These are phyloP conservation scores for Cantharis nigra DNA, from an alignment of 2,888 invertebrate genomes.

Conservation along the genomic window DNA sequence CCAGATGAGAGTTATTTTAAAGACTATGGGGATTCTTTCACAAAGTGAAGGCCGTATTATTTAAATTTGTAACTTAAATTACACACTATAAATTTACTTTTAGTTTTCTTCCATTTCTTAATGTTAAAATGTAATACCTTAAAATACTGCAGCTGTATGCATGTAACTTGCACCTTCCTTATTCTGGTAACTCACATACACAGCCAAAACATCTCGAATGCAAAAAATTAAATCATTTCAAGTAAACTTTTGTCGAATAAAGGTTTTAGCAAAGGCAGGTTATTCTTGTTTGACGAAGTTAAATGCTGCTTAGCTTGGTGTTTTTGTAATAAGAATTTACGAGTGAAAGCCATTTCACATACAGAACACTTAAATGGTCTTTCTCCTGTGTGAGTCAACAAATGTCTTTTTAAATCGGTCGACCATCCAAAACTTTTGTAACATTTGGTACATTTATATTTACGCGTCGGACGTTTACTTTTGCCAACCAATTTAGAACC, in stretches of 20 bases:
- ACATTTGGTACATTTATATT: conserved; percentile 51
- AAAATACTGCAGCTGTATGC: background rate
- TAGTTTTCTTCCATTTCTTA: background rate
- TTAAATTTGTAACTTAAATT: too few relatives aligned
- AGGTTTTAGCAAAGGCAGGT: background rate
- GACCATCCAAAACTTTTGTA: conserved; percentile 53
- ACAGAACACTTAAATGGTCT: conserved; percentile 51
- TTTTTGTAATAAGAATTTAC: conserved; percentile 54
- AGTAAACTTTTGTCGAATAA: background rate
- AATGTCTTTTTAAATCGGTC: conserved; percentile 55
- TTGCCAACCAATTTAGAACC: conserved; percentile 8
- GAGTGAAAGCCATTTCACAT: conserved; percentile 52
- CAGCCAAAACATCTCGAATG: background rate
- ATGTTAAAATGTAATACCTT: background rate
- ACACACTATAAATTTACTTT: background rate
- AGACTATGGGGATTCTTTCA: background rate
- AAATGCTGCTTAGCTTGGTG: conserved; percentile 47
- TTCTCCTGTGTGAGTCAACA: conserved; percentile 54
- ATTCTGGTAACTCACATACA: background rate
- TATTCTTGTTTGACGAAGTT: background rate
- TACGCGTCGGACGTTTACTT: conserved; percentile 33
- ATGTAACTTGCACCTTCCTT: background rate
- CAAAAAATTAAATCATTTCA: background rate
- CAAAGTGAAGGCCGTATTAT: background rate
- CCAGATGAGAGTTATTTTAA: background rate